Percentiles rank a stretch among this genome's conserved stretches.
These are phyloP conservation scores for Aurelia sp. DNA, from an alignment of 30 jellyfish, hydroid and myxozoan genomes.

Conservation along the genomic window DNA sequence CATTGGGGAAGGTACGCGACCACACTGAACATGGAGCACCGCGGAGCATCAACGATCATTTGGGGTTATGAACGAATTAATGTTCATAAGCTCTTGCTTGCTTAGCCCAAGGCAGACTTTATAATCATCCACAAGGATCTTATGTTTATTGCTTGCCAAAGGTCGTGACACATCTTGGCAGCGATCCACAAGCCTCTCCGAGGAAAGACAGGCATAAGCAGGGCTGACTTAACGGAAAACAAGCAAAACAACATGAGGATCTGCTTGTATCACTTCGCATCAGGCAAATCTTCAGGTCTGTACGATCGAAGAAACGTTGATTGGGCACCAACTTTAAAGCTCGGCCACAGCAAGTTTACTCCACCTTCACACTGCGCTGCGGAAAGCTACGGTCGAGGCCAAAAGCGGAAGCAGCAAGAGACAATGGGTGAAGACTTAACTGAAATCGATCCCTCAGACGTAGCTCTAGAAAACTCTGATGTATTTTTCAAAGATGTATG, in stretches of 20 bases:
- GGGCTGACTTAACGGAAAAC: constrained; percentile 1
- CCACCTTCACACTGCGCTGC: too few species aligned
- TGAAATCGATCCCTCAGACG: too few species aligned
- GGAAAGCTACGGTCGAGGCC: too few species aligned
- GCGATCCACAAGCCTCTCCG: not conserved
- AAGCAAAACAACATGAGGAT: not conserved
- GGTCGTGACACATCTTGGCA: constrained; percentile 1
- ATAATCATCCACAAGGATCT: too few species aligned
- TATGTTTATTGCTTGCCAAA: constrained; percentile 6
- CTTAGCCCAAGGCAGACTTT: too few species aligned
- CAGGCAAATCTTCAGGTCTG: constrained; percentile 35
- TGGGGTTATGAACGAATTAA: too few species aligned
- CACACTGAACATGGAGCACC: too few species aligned
- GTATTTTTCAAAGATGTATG: not conserved
- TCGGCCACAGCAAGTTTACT: not conserved
- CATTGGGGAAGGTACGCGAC: too few species aligned
- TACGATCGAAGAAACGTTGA: constrained; percentile 17
- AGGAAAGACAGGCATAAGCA: constrained; percentile 13
- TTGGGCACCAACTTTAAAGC: constrained; percentile 33
- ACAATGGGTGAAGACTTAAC: too few species aligned
- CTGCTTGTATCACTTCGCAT: not conserved
- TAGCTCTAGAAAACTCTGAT: not conserved
- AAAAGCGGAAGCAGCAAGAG: too few species aligned
- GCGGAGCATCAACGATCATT: too few species aligned
- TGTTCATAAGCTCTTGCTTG: too few species aligned